Base-by-base conservation (phyloP, 2,797 vertebrate species). In the Cossypha caffra region DNA sequence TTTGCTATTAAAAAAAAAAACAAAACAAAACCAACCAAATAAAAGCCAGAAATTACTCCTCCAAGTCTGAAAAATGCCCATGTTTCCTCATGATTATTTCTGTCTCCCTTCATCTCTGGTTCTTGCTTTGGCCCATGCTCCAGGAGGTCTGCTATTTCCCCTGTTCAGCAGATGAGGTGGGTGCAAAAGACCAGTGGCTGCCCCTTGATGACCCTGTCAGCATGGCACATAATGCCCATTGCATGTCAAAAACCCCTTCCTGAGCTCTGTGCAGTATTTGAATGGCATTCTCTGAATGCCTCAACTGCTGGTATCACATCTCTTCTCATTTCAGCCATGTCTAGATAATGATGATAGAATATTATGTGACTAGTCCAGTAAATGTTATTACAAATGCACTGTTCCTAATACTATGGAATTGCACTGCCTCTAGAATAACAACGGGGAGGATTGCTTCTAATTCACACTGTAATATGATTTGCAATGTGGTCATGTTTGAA, bases 41-140 rank as follows among this genome's bases (percentile, higher is more conserved):
- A 9, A 16, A 58, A 33, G 9, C 3, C 29, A 52, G 19, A 76
- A 61, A 38, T 19, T 0, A 40, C 13, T 59, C 16, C 15, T 13
- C 23, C 5, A 43, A 48, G 26, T 24, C 31, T 20, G 25, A 73
- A 76, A 88, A 66, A 43, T 5, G 1, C 18, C 31, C 0, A 0
- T 6, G 1, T 80, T 71, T 52, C 29, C 25, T 57, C 50, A 61
- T 20, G 55, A 24, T 20, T 86, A 14, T 28, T 89, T 90, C 35
- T 8, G 2, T 59, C 38, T 75, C 12, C 5, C 16, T 77, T 83
- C 25, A 5, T 80, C 15, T 33, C 33, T 55, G 13, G 15, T 35
- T 71, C 31, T 84, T 77, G 33, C 17, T 77, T 74, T 71, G 57
- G 23, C 48, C n/a, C 47, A 0, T 31, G 31, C 7, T 43, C 31